phyloP scores from a whole-genome alignment of 30 jellyfish, hydroid and myxozoan genomes.

The Nemopilema nomurai region DNA sequence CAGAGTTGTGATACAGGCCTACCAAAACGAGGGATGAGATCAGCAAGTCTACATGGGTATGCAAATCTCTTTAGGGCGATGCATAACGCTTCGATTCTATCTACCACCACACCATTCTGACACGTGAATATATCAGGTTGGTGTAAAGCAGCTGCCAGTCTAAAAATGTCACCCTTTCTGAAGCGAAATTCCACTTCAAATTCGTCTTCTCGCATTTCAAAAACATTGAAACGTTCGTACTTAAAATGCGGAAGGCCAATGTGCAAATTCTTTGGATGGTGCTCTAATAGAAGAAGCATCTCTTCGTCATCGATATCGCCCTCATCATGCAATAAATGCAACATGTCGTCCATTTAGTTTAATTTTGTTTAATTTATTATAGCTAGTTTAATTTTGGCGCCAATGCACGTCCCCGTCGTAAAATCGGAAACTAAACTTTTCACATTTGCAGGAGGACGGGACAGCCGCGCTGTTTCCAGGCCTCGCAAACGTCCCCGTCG shows the following conservation, averaged over 20 bases:
- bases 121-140: slow-evolving; percentile 43
- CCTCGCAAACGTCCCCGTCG: slow-evolving; percentile 1
- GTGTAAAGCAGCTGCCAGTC: slow-evolving; percentile 12
- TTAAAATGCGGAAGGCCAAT: background rate
- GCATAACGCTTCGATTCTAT: slow-evolving; percentile 45
- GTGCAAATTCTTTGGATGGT: background rate
- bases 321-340: no score
- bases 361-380: no score
- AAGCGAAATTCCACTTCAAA: no score
- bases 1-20: slow-evolving; percentile 64
- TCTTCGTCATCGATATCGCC: no score
- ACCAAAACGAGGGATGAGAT: slow-evolving; percentile 50
- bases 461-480: slow-evolving; percentile 17
- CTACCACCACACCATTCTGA: slow-evolving; percentile 55
- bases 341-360: no score
- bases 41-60: slow-evolving; percentile 59
- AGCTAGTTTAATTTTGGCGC: no score
- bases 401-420: no score
- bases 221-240: background rate
- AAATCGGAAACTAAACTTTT: no score
- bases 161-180: slow-evolving; percentile 1
- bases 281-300: background rate
- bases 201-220: background rate
- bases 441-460: no score
- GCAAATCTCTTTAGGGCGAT: slow-evolving; percentile 52